phyloP scores from a whole-genome alignment of 1,140 invertebrate genomes.

The Rhagoletis pomonella region DNA sequence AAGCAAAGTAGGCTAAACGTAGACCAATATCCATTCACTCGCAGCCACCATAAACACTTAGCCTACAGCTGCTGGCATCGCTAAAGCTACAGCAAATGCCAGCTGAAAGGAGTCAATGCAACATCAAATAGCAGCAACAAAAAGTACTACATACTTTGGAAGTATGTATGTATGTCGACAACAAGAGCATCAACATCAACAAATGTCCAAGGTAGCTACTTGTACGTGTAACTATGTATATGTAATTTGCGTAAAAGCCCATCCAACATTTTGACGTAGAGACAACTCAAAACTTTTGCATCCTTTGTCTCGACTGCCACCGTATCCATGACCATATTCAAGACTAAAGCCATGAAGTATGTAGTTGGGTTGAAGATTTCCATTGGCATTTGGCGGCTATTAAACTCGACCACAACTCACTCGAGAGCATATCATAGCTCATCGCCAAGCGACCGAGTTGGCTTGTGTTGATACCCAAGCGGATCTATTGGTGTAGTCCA shows the following conservation, averaged over 20 bases:
- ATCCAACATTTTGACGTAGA: not conserved
- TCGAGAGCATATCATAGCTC: conserved; percentile 21
- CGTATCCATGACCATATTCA: not conserved
- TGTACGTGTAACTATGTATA: too few relatives aligned
- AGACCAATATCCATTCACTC: not conserved
- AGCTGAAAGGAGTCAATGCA: not conserved
- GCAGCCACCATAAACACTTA: not conserved
- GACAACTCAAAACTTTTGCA: not conserved
- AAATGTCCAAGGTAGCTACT: too few relatives aligned
- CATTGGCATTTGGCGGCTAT: not conserved
- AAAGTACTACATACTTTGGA: not conserved
- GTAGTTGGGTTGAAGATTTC: not conserved
- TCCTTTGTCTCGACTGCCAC: not conserved
- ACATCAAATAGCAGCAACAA: not conserved
- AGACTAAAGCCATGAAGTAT: not conserved
- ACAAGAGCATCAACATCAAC: not conserved
- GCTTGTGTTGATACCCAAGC: conserved; percentile 6
- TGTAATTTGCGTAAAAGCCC: not conserved
- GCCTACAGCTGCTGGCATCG: not conserved
- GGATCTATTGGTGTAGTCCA: not conserved
- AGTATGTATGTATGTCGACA: not conserved
- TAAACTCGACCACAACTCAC: conserved; percentile 22
- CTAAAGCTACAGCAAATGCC: not conserved
- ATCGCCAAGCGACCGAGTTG: not conserved
- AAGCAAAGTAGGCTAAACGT: not conserved